Base-by-base conservation (phyloP, 2,797 vertebrate genomes). In the Hippopotamyrus pictus region DNA sequence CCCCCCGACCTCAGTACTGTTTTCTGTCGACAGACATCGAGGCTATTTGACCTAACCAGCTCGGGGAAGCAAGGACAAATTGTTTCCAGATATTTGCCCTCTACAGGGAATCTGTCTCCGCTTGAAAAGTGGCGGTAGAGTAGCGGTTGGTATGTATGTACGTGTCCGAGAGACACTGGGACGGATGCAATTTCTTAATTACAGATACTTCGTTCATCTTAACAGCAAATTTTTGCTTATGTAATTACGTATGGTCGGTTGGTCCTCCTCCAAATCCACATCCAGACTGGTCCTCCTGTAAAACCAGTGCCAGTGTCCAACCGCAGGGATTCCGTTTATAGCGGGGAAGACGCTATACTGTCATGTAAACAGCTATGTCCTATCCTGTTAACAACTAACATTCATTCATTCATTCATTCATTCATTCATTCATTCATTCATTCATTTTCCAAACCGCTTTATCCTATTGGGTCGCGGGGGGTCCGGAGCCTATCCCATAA, bases 51-150 rank as follows among this genome's bases (percentile, higher is more conserved):
- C 83, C 89, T 76, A 86, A 89, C 84, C 62, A 89, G 48, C 50
- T 89, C 33, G 19, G 62, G 25, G 57, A 65, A 83, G 84, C 33
- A 53, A 48, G 62, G 84, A 53, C 89, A 89, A 89, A 86, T 87
- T 87, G 89, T 86, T 87, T 53, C 89, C 84, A 87, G 89, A 89
- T 86, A 89, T 87, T 89, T 89, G 29, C 46, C 19, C 48, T 87
- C 59, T 86, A 86, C 29, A 54, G 29, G 59, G 62, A 87, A 87
- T 37, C 73, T 76, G 48, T 76, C 89, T 87, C 62, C 33, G 48
- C 89, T 73, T 89, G 83, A 89, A 22, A 89, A 44, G 48, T 50
- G 37, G 84, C 29, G 11, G 29, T 57, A 33, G 48, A 19, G 84
- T 37, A 84, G 41, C 46, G 29, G 25, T 25, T 86, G 82, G 22